Percentiles rank a stretch among this genome's conserved stretches.
Evolutionary conservation across 2,113 vertebrate species (phyloP).

Genomic region (Clarias magur): DNA sequence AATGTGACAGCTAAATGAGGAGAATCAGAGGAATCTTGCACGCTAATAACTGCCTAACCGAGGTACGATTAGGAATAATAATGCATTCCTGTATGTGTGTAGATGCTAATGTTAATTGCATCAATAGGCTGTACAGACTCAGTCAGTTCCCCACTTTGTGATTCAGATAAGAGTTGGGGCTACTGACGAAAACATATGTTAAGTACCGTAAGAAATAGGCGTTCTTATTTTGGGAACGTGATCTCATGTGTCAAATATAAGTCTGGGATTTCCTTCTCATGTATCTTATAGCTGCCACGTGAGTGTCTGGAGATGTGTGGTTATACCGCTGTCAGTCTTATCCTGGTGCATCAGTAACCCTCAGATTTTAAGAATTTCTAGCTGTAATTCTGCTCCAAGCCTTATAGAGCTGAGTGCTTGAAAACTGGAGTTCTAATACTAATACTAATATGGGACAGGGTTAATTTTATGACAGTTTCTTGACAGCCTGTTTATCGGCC

Average conservation of each 20-base stretch:
- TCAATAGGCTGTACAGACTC: neutral
- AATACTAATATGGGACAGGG: no score
- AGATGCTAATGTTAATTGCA: neutral
- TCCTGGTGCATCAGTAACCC: neutral
- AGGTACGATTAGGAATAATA: constrained; percentile 25
- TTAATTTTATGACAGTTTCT: no score
- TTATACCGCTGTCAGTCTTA: neutral
- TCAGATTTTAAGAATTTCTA: no score
- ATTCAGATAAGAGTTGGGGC: neutral
- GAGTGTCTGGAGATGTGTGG: neutral
- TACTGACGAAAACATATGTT: neutral
- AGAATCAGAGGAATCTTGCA: constrained; percentile 15
- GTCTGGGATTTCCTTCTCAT: neutral
- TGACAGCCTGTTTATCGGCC: no score
- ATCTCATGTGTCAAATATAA: neutral
- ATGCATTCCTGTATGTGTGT: neutral
- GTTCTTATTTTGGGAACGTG: neutral
- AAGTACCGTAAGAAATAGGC: neutral
- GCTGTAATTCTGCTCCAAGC: no score
- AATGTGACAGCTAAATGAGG: constrained; percentile 64
- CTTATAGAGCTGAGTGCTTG: no score
- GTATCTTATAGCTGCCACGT: neutral
- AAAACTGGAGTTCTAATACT: no score
- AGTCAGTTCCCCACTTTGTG: neutral
- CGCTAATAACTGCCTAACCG: constrained; percentile 41